phyloP scores from a whole-genome alignment of 2,888 invertebrate genomes.

The Rhimphoctona megacephalus region DNA sequence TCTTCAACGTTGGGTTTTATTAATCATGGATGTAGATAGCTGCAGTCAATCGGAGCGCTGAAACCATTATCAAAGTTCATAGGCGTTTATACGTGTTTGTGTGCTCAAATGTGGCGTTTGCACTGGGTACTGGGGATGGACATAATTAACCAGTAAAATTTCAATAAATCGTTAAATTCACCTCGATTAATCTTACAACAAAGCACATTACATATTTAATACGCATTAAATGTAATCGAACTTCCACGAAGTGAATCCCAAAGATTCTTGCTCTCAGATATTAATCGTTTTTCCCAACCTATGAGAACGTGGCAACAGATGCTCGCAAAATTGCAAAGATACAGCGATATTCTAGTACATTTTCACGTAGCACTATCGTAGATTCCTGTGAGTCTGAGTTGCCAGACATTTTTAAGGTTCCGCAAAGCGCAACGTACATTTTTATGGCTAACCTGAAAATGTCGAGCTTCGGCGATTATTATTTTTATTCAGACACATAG shows the following conservation, averaged over 20 bases:
- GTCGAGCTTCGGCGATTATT: conserved; percentile 3
- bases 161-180: conserved; percentile 5
- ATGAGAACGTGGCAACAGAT: conserved; percentile 9
- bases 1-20: conserved; percentile 31
- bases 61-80: conserved; percentile 39
- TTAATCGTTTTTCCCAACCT: conserved; percentile 28
- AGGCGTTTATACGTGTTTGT: neutral
- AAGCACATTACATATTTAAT: too few species aligned
- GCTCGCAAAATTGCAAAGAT: neutral
- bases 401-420: conserved; percentile 13
- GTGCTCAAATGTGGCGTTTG: neutral
- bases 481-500: conserved; percentile 35
- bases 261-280: conserved; percentile 1
- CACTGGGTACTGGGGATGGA: neutral
- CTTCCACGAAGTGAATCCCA: neutral
- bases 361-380: neutral
- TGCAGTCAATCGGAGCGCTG: conserved; percentile 11
- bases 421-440: neutral
- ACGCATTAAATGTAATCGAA: neutral
- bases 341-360: conserved; percentile 15
- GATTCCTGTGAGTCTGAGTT: neutral
- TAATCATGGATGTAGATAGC: conserved; percentile 35
- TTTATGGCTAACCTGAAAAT: conserved; percentile 2
- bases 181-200: neutral
- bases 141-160: neutral